Conservation (phyloP, 2,797 vertebrate genomes). For the Sebastes variabilis region DNA sequence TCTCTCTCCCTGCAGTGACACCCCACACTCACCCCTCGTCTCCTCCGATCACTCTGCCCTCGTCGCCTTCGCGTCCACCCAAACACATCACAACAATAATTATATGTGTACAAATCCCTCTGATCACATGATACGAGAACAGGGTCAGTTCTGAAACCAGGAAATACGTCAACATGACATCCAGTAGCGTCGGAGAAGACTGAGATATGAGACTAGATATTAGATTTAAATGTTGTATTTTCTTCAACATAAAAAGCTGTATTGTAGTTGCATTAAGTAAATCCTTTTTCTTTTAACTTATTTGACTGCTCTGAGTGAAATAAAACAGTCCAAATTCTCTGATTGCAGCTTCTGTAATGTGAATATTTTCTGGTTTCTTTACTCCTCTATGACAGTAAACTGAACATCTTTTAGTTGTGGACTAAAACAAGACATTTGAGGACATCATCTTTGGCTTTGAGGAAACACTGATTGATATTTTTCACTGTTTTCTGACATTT, state of each 20-base stretch:
- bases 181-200: not conserved
- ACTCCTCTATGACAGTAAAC: too few relatives aligned
- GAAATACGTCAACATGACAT: not conserved
- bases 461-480: too few relatives aligned
- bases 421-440: too few relatives aligned
- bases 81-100: conserved; percentile 11
- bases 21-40: conserved; percentile 22
- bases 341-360: too few relatives aligned
- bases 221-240: not conserved
- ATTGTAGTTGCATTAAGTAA: not conserved
- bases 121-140: not conserved
- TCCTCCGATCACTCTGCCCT: conserved; percentile 19
- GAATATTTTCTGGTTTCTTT: too few relatives aligned
- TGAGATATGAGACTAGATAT: not conserved
- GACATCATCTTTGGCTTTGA: too few relatives aligned
- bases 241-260: not conserved
- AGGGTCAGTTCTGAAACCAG: conserved; percentile 3
- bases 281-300: not conserved
- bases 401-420: too few relatives aligned
- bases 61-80: conserved; percentile 16
- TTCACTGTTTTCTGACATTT: too few relatives aligned
- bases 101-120: not conserved
- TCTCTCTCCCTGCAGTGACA: conserved; percentile 26
- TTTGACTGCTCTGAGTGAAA: not conserved
- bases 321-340: not conserved